Base-by-base conservation (phyloP, 2,797 vertebrate genomes). In the Anomalospiza imberbis region DNA sequence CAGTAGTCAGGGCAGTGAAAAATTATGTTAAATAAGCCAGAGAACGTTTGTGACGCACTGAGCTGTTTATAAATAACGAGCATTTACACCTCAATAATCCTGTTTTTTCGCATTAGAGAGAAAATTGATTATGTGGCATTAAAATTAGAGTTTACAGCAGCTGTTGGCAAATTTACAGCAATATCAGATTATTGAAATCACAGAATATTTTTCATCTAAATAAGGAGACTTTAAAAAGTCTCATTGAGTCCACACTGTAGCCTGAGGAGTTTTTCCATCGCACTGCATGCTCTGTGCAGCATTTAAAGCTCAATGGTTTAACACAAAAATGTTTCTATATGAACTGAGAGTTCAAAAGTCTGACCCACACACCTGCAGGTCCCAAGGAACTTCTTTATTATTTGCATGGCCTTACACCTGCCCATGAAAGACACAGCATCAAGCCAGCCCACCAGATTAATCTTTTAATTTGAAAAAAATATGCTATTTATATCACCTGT, bases 61-160 rank as follows among this genome's bases (percentile, higher is more conserved):
- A 85, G 57, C 34, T 83, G 40, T 50, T 90, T 50, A 63, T 45
- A 93, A 95, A 67, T 71, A 88, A 61, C 0, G 0, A 57, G 7
- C 48, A 63, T 57, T 89, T 71, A 55, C 22, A 80, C 29, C 40
- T 83, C 63, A 62, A 16, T 83, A 83, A 83, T 61, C 71, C 48
- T 45, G 21, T 25, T 45, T n/a, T 36, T 67, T 29, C 45, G 18
- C 9, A 8, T 70, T 55, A 34, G 31, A 67, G 14, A 2, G 1
- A 84, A 74, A 71, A 88, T 50, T 45, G 68, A 80, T 85, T 57
- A 9, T 13, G 8, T 53, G 73, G 61, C 61, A 65, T 77, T 85
- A 63, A 42, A 84, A 88, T 60, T 45, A 88, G 74, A 80, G 53
- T 85, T 70, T 73, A 55, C 40, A 88, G 53, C 40, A 70, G 16